Evolutionary conservation across 2,888 invertebrate genomes (phyloP).

Genomic region (Lochmaea capreae): DNA sequence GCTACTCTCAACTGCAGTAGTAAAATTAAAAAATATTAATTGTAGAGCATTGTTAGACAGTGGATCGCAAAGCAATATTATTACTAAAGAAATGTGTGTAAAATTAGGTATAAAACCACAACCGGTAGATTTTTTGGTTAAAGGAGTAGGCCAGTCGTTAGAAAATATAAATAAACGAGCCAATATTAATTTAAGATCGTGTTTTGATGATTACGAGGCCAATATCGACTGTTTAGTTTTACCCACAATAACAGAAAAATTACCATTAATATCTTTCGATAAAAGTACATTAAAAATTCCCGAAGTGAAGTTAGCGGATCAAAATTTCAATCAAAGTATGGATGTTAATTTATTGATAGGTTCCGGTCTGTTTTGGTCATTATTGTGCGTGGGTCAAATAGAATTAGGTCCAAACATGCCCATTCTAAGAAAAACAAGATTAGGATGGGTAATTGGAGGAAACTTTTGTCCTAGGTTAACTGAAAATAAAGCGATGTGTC

Average conservation of each 20-base stretch:
- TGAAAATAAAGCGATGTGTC: background rate
- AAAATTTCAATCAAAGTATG: background rate
- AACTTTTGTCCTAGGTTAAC: background rate
- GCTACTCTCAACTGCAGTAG: slow-evolving; percentile 9
- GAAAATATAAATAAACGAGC: slow-evolving; percentile 7
- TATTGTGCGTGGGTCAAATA: background rate
- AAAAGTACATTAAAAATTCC: background rate
- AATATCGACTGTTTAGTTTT: slow-evolving; percentile 2
- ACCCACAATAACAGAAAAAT: background rate
- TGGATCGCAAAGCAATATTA: slow-evolving; percentile 12
- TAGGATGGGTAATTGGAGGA: background rate
- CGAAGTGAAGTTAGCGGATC: background rate
- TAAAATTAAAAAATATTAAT: slow-evolving; percentile 6
- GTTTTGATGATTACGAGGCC: background rate
- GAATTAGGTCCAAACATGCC: background rate
- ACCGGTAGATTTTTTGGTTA: slow-evolving; percentile 5
- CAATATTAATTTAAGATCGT: slow-evolving; percentile 7
- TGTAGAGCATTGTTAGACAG: slow-evolving; percentile 9
- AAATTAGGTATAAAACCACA: slow-evolving; percentile 13
- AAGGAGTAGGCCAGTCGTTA: slow-evolving; percentile 6
- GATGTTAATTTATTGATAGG: background rate
- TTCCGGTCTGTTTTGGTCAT: background rate
- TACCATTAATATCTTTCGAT: background rate
- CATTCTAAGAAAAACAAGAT: background rate
- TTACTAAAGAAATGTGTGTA: slow-evolving; percentile 9